Evolutionary conservation across 2,888 invertebrate genomes (phyloP), one percentile per base, ranked within the genome.

Genomic region (Lasioglossum vierecki): DNA sequence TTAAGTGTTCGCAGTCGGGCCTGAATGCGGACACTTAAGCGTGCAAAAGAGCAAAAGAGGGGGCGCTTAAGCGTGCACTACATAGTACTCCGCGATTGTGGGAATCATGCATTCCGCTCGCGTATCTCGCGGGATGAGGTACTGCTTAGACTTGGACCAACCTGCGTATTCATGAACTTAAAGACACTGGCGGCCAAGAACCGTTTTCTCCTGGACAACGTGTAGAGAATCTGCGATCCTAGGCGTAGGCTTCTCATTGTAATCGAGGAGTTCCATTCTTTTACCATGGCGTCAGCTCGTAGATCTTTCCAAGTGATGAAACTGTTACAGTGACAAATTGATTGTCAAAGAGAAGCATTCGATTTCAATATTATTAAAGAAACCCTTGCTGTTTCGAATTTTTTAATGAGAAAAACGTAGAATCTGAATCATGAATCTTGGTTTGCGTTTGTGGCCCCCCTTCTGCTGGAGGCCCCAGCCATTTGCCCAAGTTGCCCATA

Each of bases 281-380:
- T 96, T 0, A 98, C 98, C 81, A 98, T 95, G 66, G 96, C 95
- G 91, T 97, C 96, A 35, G 98, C 97, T 79, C 99, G 96, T 85
- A 97, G 93, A 94, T 99, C 99, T 94, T 98, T 98, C 99, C 99
- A 99, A 30, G 98, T 98, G 89, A 98, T 97, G 90, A 99, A 97
- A n/a, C 87, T 87, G 80, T 44, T 73, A 84, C 6, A 22, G 30
- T 35, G 30, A 35, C 30, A 35, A 35, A 35, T 35, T 35, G 30
- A 2, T 35, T 35, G 30, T 35, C 30, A 35, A 35, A 35, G 30
- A 35, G 30, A 35, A 35, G 30, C 30, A 35, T 35, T 35, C 30
- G 30, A 35, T 35, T 35, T 35, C 30, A 35, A 35, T 35, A 35
- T 35, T 35, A 35, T 2, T 35, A 35, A 35, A 35, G 30, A 35